Evolutionary conservation across 2,888 invertebrate genomes (phyloP).

Genomic region (Yponomeuta sedellus): DNA sequence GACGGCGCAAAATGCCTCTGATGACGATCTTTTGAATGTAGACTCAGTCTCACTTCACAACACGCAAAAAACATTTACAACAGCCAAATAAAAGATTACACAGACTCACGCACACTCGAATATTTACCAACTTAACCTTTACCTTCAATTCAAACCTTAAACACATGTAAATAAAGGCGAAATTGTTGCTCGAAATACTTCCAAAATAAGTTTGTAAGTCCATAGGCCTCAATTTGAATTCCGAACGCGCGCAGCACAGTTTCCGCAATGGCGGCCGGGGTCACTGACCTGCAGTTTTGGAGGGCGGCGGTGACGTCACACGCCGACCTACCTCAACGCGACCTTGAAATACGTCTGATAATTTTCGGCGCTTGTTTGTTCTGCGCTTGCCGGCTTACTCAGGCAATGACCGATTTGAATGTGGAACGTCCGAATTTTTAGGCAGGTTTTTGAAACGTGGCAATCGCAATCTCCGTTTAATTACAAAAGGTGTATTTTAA

Average conservation of each 20-base stretch:
- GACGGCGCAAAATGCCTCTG: neutral
- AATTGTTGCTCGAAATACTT: neutral
- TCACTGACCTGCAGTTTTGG: constrained; percentile 65
- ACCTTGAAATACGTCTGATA: constrained; percentile 51
- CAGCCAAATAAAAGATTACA: constrained; percentile 12
- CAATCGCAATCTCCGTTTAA: too few relatives aligned
- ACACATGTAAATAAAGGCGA: constrained; percentile 27
- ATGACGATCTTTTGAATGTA: constrained; percentile 2
- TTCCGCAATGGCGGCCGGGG: constrained; percentile 67
- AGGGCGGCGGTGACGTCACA: constrained; percentile 71
- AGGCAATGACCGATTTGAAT: constrained; percentile 1
- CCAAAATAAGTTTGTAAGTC: constrained; percentile 20
- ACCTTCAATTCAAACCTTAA: neutral
- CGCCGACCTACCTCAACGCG: constrained; percentile 65
- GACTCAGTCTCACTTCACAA: constrained; percentile 6
- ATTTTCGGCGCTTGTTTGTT: constrained; percentile 34
- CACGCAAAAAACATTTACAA: constrained; percentile 16
- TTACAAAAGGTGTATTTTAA: too few relatives aligned
- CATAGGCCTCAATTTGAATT: constrained; percentile 69
- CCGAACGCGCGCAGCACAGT: constrained; percentile 69
- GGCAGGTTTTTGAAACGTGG: too few relatives aligned
- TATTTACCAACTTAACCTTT: neutral
- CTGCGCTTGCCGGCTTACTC: neutral
- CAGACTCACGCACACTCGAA: constrained; percentile 12
- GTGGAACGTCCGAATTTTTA: too few relatives aligned